These are phyloP conservation scores for Pagetopsis macropterus DNA, from an alignment of 2,797 vertebrate genomes.

Conservation along the genomic window DNA sequence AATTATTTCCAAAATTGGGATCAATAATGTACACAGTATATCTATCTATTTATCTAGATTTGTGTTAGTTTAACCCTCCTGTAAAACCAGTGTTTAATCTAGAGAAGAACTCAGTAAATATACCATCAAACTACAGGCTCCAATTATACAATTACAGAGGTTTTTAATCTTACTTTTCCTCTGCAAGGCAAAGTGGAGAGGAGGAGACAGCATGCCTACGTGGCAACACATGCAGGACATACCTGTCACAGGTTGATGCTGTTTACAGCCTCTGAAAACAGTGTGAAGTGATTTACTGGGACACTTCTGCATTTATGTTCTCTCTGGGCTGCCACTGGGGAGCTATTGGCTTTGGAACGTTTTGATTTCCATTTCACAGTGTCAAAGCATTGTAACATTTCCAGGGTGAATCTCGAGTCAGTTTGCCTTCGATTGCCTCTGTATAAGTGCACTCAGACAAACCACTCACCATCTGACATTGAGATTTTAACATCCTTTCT, in stretches of 20 bases:
- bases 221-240: constrained; percentile 60
- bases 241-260: constrained; percentile 35
- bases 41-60: background rate
- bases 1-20: no score
- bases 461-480: constrained; percentile 63
- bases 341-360: constrained; percentile 43
- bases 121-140: constrained; percentile 41
- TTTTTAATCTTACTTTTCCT: constrained; percentile 25
- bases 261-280: constrained; percentile 24
- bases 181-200: constrained; percentile 25
- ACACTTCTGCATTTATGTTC: constrained; percentile 19
- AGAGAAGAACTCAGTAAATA: constrained; percentile 2
- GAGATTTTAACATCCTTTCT: constrained; percentile 45
- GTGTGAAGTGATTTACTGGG: constrained; percentile 31
- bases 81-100: constrained; percentile 14
- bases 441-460: constrained; percentile 50
- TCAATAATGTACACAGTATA: no score
- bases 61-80: constrained; percentile 13
- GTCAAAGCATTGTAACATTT: constrained; percentile 61
- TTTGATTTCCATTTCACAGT: constrained; percentile 56
- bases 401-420: constrained; percentile 42
- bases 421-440: constrained; percentile 44
- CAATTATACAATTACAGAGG: constrained; percentile 62
- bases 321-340: constrained; percentile 13
- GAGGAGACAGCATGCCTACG: constrained; percentile 57